Percentiles rank a stretch among this genome's conserved stretches.
Evolutionary conservation across 2,113 vertebrate genomes (phyloP).

Genomic region (Colinus virginianus): DNA sequence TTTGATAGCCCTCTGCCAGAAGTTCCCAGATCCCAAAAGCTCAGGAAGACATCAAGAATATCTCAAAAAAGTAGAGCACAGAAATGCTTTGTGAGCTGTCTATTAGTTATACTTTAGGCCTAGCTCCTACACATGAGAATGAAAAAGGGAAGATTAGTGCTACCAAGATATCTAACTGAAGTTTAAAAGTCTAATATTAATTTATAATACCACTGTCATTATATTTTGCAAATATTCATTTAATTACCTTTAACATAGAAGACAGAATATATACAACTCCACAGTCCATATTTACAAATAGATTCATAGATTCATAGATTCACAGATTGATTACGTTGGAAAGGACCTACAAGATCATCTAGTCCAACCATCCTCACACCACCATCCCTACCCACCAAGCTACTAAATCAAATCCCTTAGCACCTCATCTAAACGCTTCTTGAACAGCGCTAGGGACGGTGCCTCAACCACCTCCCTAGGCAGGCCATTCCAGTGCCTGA

Average conservation of each 20-base stretch:
- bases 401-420: too few species aligned
- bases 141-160: neutral
- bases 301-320: too few species aligned
- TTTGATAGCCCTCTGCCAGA: neutral
- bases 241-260: neutral
- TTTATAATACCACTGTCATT: neutral
- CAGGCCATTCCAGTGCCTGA: too few species aligned
- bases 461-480: too few species aligned
- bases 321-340: too few species aligned
- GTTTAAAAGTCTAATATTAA: neutral
- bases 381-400: too few species aligned
- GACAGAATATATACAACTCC: neutral
- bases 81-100: neutral
- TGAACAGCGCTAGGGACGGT: too few species aligned
- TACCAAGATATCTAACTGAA: neutral
- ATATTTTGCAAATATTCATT: neutral
- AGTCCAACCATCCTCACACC: too few species aligned
- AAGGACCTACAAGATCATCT: too few species aligned
- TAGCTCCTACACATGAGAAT: neutral
- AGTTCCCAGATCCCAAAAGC: neutral
- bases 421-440: too few species aligned
- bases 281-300: neutral
- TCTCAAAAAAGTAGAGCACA: neutral
- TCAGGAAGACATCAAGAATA: neutral
- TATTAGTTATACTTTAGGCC: neutral